Conservation (phyloP, 2,888 invertebrate species). For the Micoletzkya japonica region DNA sequence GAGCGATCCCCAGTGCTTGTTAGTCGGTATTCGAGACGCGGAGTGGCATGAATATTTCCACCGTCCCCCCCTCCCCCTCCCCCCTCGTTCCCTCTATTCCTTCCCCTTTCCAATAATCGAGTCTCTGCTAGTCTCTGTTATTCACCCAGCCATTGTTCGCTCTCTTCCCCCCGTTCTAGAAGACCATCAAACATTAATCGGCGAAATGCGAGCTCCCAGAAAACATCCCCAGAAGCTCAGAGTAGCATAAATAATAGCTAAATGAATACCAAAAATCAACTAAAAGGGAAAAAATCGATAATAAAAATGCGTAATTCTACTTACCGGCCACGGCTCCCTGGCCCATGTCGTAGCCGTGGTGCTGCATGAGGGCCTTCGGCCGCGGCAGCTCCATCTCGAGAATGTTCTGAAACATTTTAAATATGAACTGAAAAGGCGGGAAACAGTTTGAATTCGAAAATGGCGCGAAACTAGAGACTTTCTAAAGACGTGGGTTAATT, state of each 20-base stretch:
- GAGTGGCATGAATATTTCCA: no score
- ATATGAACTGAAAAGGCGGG: conserved; percentile 11
- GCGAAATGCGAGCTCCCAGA: no score
- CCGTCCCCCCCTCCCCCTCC: neutral
- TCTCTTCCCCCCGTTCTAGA: conserved; percentile 5
- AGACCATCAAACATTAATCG: no score
- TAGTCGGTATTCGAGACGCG: no score
- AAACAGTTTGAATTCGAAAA: no score
- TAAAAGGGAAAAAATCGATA: neutral
- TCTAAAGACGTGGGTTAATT: no score
- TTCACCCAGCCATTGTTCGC: neutral
- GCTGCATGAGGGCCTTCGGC: conserved; percentile 59
- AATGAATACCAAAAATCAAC: neutral
- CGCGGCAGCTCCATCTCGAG: conserved; percentile 63
- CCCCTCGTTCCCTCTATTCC: neutral
- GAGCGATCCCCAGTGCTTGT: no score
- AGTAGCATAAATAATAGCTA: no score
- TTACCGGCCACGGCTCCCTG: conserved; percentile 56
- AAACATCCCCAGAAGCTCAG: neutral
- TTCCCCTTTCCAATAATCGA: neutral
- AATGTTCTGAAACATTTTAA: conserved; percentile 58
- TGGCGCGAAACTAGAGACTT: no score
- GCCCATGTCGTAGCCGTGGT: conserved; percentile 60
- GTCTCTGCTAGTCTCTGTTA: neutral
- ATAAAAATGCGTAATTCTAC: neutral